These are phyloP conservation scores for Pseudomyrmex cubaensis DNA, from an alignment of 1,140 invertebrate species.

Conservation along the genomic window DNA sequence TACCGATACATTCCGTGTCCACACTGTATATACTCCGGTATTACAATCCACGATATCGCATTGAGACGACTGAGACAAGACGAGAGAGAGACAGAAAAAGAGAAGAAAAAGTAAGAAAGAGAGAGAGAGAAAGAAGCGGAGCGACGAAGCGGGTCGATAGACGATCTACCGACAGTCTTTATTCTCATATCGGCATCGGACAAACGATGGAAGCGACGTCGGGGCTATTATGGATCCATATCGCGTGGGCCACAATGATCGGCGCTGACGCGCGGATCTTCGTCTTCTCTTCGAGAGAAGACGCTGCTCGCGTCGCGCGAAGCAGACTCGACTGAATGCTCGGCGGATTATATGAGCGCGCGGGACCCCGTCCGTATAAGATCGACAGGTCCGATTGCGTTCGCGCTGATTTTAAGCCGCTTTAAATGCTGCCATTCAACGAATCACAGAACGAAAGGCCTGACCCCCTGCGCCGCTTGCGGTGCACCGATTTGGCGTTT, in stretches of 20 bases:
- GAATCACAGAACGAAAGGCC: slow-evolving; percentile 14
- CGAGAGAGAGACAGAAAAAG: neutral
- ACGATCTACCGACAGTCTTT: slow-evolving; percentile 61
- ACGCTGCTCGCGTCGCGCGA: neutral
- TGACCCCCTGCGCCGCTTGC: slow-evolving; percentile 58
- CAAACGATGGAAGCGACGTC: slow-evolving; percentile 70
- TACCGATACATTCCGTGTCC: slow-evolving; percentile 17
- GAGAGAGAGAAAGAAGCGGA: slow-evolving; percentile 11
- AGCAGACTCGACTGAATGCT: slow-evolving; percentile 54
- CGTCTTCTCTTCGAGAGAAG: slow-evolving; percentile 13
- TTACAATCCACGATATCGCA: slow-evolving; percentile 27
- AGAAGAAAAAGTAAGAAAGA: no score
- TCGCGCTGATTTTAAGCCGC: slow-evolving; percentile 73
- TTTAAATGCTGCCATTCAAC: slow-evolving; percentile 74
- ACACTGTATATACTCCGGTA: neutral
- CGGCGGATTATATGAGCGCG: slow-evolving; percentile 67
- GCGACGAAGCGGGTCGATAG: slow-evolving; percentile 34
- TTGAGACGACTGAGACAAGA: slow-evolving; percentile 28
- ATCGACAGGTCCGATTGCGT: slow-evolving; percentile 76
- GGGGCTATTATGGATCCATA: slow-evolving; percentile 67
- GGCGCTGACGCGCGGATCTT: slow-evolving; percentile 50
- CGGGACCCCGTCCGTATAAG: slow-evolving; percentile 60
- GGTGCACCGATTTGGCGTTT: slow-evolving; percentile 60
- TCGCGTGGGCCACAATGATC: slow-evolving; percentile 70
- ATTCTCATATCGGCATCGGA: slow-evolving; percentile 70